Base-by-base conservation (phyloP, 2,888 invertebrate genomes). In the Tipula helvola region DNA sequence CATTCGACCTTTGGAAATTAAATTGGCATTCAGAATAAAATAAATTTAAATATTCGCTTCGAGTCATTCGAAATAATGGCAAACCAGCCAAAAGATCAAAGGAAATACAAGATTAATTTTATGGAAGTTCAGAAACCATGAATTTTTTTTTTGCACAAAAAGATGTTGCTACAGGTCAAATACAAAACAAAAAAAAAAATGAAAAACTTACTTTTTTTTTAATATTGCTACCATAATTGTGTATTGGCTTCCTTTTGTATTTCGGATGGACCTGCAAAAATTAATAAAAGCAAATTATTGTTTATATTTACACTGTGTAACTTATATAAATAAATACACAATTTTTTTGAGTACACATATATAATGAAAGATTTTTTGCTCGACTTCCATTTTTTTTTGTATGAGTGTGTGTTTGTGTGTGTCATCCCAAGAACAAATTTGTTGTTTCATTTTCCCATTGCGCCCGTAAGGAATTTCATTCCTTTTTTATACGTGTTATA, bases 211-310 rank as follows among this genome's bases (percentile, higher is more conserved):
- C 97, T 95, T 96, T 93, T 95, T 96, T 92, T 96, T 97, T 87
- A 97, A 96, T 89, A 97, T 94, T 88, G 97, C 97, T 89, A 97
- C 94, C 90, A 97, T 94, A 90, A 96, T 94, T 89, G 95, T 94
- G 91, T 95, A 95, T 90, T 95, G 95, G 90, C 95, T 95, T 91
- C 95, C 95, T 91, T 94, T 95, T 89, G 95, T 94, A 90, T 95
- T 94, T 90, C 95, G 93, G 92, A 97, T 94, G 87, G 95, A 94
- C 90, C 96, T 96, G 93, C 87, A 93, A 93, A 90, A 92, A 90
- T 88, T 85, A 87, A 87, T 88, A 86, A 52, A 16, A 84, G 16
- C 3, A 8, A 5, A 39, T 84, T 84, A n/a, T 28, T 28, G 28
- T 71, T 71, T 71, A 71, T 71, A 16, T 57, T 57, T 16, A 57